Base-by-base conservation (phyloP, 2,797 vertebrate genomes). In the Sciurus vulgaris region DNA sequence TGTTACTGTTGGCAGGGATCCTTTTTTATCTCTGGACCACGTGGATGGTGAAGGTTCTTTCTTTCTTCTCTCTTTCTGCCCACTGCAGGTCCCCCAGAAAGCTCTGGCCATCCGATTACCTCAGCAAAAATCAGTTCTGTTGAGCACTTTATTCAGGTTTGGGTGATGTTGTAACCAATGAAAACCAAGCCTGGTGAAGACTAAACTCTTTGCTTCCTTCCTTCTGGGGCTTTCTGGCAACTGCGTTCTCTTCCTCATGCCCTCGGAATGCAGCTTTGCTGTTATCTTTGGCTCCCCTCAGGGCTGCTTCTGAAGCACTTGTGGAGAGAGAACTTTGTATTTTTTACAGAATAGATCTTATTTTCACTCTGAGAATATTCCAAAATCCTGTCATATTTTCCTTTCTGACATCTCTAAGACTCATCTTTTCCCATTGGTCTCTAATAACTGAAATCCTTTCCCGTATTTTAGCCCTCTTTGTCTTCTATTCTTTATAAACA, bases 381-480 rank as follows among this genome's bases (percentile, higher is more conserved):
- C 97, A 96, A 95, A 97, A 97, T 97, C 95, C 95, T 97, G 94
- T 98, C 96, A 96, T 97, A 97, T 94, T 97, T 97, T 97, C 89
- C 97, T 93, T 85, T 95, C 96, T 95, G 96, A 96, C 81, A 96
- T 96, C 96, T 95, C 96, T 97, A 97, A 97, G 92, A 92, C 94
- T 97, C 96, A 95, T 94, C 95, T 94, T 96, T 97, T 81, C 93
- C 96, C 51, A 65, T 35, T 95, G 89, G 94, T 93, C 93, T 96
- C 79, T 51, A 93, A 30, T 83, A 86, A 65, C 92, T 93, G 61
- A 92, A 91, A 91, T 76, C 91, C 28, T 86, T 96, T 76, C 81
- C 73, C 51, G 35, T 77, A 78, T 78, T 87, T 93, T 90, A 73
- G 89, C 76, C 30, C 41, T 61, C 61, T 86, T 54, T 94, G 82